These are phyloP conservation scores for Periophthalmodon schlosseri DNA, from an alignment of 2,113 vertebrate genomes.

Conservation along the genomic window DNA sequence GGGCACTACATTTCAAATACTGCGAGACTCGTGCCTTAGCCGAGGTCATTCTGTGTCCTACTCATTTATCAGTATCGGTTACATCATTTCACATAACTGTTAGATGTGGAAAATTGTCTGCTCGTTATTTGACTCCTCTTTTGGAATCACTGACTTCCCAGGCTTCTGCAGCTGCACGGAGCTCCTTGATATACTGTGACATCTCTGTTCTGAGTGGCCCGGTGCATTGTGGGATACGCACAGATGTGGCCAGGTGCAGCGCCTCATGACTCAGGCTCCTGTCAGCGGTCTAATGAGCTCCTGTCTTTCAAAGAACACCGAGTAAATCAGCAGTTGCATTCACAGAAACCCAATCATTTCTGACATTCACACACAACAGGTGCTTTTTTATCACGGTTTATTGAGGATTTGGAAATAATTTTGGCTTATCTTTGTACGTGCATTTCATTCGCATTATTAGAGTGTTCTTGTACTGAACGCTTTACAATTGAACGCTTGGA, in stretches of 20 bases:
- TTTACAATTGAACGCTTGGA: not conserved
- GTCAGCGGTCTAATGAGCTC: conserved; percentile 47
- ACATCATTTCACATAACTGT: not conserved
- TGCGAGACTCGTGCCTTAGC: too few species aligned
- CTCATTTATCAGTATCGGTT: not conserved
- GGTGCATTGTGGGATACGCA: conserved; percentile 16
- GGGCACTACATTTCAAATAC: not conserved
- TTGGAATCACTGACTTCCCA: conserved; percentile 33
- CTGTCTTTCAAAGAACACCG: conserved; percentile 44
- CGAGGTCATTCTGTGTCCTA: too few species aligned
- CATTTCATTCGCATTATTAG: not conserved
- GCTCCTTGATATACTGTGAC: conserved; percentile 37
- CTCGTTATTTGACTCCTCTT: conserved; percentile 10
- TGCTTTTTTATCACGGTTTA: not conserved
- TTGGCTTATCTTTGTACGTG: not conserved
- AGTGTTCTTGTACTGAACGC: not conserved
- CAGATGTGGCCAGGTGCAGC: conserved; percentile 51
- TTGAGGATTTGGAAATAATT: not conserved
- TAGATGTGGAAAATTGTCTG: not conserved
- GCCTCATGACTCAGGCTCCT: conserved; percentile 35
- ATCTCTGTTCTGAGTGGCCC: conserved; percentile 5
- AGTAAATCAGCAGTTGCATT: not conserved
- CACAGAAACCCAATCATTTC: conserved; percentile 1
- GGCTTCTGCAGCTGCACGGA: conserved; percentile 48
- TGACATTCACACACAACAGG: not conserved